phyloP scores from a whole-genome alignment of 2,888 invertebrate genomes.

The Eupeodes luniger region DNA sequence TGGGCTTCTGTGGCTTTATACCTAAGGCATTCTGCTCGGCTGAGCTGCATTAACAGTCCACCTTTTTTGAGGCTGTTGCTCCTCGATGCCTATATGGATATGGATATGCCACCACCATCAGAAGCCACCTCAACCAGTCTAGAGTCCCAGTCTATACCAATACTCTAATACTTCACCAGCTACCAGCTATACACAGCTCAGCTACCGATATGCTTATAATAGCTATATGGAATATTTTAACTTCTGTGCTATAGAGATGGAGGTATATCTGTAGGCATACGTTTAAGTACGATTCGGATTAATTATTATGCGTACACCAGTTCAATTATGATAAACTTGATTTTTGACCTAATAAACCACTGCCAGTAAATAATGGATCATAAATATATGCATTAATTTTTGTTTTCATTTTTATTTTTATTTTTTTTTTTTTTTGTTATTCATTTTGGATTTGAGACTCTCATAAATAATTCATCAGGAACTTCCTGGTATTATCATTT shows the following conservation, averaged over 20 bases:
- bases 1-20: not conserved
- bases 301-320: conserved; percentile 76
- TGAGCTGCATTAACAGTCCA: conserved; percentile 58
- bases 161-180: not conserved
- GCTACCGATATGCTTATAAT: not conserved
- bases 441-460: conserved; percentile 23
- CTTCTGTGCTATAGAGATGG: conserved; percentile 5
- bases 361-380: conserved; percentile 71
- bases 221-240: conserved; percentile 45
- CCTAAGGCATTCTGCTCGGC: conserved; percentile 47
- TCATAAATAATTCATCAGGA: conserved; percentile 71
- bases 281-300: conserved; percentile 69
- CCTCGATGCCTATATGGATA: conserved; percentile 38
- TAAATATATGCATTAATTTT: conserved; percentile 64
- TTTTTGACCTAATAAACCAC: conserved; percentile 76
- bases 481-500: conserved; percentile 64
- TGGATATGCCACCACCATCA: conserved; percentile 5
- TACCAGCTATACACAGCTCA: not conserved
- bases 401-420: not conserved
- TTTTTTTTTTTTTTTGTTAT: conserved; percentile 15
- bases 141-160: no score
- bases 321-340: conserved; percentile 76
- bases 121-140: not conserved
- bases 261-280: not conserved
- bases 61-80: conserved; percentile 69